Base-by-base conservation (phyloP, 2,888 invertebrate genomes). In the Zygothrica quintamaculata region DNA sequence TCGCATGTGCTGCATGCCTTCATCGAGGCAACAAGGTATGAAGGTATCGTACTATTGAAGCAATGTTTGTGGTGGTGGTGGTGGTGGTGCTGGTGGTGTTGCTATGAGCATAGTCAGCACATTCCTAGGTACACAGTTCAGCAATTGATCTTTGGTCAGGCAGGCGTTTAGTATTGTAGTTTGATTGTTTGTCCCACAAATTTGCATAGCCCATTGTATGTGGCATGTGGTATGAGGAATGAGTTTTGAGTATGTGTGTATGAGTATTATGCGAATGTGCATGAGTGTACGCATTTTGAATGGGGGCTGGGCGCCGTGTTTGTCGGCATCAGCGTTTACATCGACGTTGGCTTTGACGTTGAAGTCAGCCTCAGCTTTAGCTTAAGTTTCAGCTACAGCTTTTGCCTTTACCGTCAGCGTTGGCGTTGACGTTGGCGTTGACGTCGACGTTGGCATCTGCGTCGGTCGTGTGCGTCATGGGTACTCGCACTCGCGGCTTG, bases 131-230 rank as follows among this genome's bases (percentile, higher is more conserved):
- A 58, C 52, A 56, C 50, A 60, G 46, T 60, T 31, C 51, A 60
- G 34, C 56, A 59, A 77, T 84, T 84, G 84, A 78, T 78, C 78
- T 84, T 84, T 78, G 78, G 60, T 62, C 78, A 74, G 84, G 84
- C 36, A 59, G 69, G 59, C 75, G 78, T 77, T 84, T 58, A 77
- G 61, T 56, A 70, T 69, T 22, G 18, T 22, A 22, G 18, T 73
- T 80, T 70, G 74, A 69, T 77, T 80, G 84, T 74, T 69, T 76
- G 77, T 77, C 53, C 58, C 66, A 67, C 61, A 53, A 84, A 78
- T 84, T 84, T 78, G 78, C 82, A 84, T 79, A 72, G 55, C 61
- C 79, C 33, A 81, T 84, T 79, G 82, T 81, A 29, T 29, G 29
- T 2, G 67, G 9, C 9, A 39, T n/a, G 12, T n/a, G 13, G 4